Evolutionary conservation across 2,888 invertebrate species (phyloP).

Genomic region (Rhorus exstirpatorius): DNA sequence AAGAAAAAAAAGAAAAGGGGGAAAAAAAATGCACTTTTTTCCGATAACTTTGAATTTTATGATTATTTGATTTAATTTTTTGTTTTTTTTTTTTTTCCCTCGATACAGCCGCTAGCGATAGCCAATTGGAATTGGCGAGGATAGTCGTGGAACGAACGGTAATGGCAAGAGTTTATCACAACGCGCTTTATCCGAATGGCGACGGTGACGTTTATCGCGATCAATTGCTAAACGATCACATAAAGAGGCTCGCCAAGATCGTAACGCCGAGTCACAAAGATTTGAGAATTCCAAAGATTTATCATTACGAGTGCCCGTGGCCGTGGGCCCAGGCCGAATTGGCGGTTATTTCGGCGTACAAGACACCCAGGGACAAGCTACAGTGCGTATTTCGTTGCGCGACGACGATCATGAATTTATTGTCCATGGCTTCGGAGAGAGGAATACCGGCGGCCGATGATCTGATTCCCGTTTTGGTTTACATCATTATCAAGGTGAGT

Average conservation of each 20-base stretch:
- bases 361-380: conserved; percentile 95
- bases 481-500: conserved; percentile 96
- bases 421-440: conserved; percentile 93
- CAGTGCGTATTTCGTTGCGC: conserved; percentile 95
- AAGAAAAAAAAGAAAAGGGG: neutral
- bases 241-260: conserved; percentile 92
- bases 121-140: conserved; percentile 92
- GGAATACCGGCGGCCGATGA: conserved; percentile 96
- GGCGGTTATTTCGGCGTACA: conserved; percentile 95
- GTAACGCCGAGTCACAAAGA: conserved; percentile 94
- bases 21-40: neutral
- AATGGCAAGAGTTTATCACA: conserved; percentile 95
- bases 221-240: conserved; percentile 95
- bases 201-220: conserved; percentile 98
- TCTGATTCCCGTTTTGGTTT: conserved; percentile 98
- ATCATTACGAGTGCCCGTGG: conserved; percentile 97
- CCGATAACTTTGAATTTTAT: too few relatives aligned
- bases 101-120: conserved; percentile 89
- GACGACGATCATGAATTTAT: conserved; percentile 96
- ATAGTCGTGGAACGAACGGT: conserved; percentile 96
- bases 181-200: conserved; percentile 98
- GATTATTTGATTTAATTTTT: too few relatives aligned
- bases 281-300: conserved; percentile 93
- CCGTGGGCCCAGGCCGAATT: conserved; percentile 97
- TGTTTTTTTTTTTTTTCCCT: neutral